These are phyloP conservation scores for Chionodraco myersi DNA, from an alignment of 2,113 vertebrate species.

Conservation along the genomic window DNA sequence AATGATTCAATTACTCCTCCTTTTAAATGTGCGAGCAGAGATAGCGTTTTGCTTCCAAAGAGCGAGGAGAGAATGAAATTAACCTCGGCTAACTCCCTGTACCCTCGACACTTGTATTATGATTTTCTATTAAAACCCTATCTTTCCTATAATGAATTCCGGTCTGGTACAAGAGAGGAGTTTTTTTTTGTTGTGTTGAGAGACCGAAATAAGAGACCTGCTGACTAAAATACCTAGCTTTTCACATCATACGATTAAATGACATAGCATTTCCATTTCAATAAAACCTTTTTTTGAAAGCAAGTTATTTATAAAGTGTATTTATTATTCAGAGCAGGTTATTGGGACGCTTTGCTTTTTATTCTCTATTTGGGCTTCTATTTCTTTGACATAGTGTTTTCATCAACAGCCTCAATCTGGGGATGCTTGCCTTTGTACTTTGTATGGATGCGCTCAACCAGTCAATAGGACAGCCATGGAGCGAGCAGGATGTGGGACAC, in stretches of 20 bases:
- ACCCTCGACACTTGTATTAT: constrained; percentile 70
- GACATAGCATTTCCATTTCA: not conserved
- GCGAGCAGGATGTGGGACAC: too few relatives aligned
- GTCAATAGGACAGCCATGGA: too few relatives aligned
- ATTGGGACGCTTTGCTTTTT: too few relatives aligned
- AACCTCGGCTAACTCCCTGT: constrained; percentile 65
- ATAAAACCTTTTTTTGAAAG: not conserved
- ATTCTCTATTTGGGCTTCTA: too few relatives aligned
- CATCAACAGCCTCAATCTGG: too few relatives aligned
- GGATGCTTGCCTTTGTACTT: too few relatives aligned
- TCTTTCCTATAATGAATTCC: constrained; percentile 67
- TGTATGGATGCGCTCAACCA: too few relatives aligned
- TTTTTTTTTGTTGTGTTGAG: constrained; percentile 63
- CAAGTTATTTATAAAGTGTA: too few relatives aligned
- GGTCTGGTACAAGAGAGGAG: constrained; percentile 27
- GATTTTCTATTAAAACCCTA: constrained; percentile 73
- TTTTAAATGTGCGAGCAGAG: constrained; percentile 74
- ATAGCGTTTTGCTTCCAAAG: constrained; percentile 68
- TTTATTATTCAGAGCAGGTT: too few relatives aligned
- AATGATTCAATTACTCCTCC: constrained; percentile 79
- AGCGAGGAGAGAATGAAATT: constrained; percentile 74
- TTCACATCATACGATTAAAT: constrained; percentile 28
- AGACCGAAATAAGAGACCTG: constrained; percentile 29
- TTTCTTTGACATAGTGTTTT: too few relatives aligned
- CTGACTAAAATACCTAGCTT: constrained; percentile 10